Base-by-base conservation (phyloP, 2,888 invertebrate species). In the Aleiodes testaceus region DNA sequence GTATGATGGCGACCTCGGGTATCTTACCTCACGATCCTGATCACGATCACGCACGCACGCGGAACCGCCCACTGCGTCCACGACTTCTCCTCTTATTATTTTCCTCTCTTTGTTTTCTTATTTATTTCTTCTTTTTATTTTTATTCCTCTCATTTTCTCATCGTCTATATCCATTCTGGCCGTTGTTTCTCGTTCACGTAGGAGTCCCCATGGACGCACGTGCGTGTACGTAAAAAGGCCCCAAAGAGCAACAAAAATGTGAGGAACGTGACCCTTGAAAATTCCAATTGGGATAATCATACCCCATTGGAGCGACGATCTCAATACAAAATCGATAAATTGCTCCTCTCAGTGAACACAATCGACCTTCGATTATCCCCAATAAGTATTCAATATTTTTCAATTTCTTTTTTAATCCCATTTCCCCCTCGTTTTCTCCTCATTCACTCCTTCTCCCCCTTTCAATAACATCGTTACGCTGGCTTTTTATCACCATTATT, bases 1-100 rank as follows among this genome's bases (percentile, higher is more conserved):
- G 81, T 80, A 80, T 77, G 82, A 81, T 80, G 79, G 79, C 81
- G 80, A 80, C 79, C 80, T 76, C 78, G 18, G 78, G 78, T 82
- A 82, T 83, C 82, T 81, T 76, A 77, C 79, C 79, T 83, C 82
- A 76, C 79, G 80, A 83, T 84, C 84, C 82, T 81, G 83, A 84
- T 84, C 83, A 82, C 81, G 82, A 83, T 82, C 83, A 82, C 81
- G 83, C 83, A 83, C 82, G 83, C 82, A 83, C 81, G 82, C 78
- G 77, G 80, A 82, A 83, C 82, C 82, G 82, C 83, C 81, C 82
- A 83, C 83, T 80, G 80, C 78, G 81, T 80, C 78, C 77, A 76
- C 78, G 74, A 77, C 75, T 77, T 74, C 68, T 70, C 70, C 70
- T 64, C 72, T 68, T 61, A 69, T 74, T 66, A 61, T 64, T 59